phyloP scores from a whole-genome alignment of 2,113 vertebrate species.

The Gymnobelideus leadbeateri region DNA sequence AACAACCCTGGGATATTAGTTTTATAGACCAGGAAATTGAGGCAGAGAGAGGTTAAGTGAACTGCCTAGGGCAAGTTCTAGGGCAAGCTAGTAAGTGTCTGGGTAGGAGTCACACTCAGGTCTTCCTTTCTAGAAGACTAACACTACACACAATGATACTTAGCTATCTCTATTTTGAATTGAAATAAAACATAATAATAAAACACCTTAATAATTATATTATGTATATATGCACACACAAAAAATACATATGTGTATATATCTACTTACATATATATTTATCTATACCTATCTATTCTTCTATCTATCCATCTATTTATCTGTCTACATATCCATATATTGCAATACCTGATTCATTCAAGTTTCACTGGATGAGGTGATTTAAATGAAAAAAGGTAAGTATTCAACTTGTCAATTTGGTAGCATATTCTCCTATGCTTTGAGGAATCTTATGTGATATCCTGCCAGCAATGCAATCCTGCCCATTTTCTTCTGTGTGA shows the following conservation, averaged over 20 bases:
- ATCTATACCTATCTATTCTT: too few species aligned
- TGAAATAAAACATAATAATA: not conserved
- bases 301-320: too few species aligned
- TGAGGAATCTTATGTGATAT: not conserved
- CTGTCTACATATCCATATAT: not conserved
- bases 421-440: not conserved
- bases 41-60: not conserved
- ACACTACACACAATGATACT: not conserved
- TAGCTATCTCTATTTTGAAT: not conserved
- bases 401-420: not conserved
- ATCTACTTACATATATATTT: too few species aligned
- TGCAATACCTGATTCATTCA: not conserved
- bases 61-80: not conserved
- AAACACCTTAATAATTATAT: not conserved
- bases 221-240: not conserved
- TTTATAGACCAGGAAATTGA: not conserved
- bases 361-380: not conserved
- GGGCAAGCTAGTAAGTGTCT: not conserved
- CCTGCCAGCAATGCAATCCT: not conserved
- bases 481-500: not conserved
- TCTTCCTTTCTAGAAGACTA: not conserved
- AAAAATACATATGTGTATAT: not conserved
- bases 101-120: not conserved
- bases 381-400: not conserved
- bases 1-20: not conserved